Conservation (phyloP, 2,888 invertebrate species). For the Ectemnius lituratus region DNA sequence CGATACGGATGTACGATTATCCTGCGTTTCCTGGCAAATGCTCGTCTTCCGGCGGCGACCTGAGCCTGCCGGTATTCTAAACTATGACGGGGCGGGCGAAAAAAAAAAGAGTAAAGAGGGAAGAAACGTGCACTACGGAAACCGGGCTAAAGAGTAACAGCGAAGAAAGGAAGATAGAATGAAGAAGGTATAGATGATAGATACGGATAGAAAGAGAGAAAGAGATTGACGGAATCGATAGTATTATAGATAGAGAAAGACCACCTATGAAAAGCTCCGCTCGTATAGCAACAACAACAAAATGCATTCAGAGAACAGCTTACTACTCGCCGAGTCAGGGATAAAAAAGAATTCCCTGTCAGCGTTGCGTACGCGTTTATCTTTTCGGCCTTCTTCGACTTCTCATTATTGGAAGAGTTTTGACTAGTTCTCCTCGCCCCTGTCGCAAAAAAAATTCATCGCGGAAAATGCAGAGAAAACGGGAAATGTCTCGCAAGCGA, state of each 20-base stretch:
- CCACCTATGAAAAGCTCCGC: slow-evolving; percentile 49
- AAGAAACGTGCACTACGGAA: slow-evolving; percentile 29
- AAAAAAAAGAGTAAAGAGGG: slow-evolving; percentile 21
- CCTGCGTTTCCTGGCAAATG: slow-evolving; percentile 1
- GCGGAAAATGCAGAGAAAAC: slow-evolving; percentile 49
- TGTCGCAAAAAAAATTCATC: slow-evolving; percentile 40
- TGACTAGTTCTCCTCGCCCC: slow-evolving; percentile 55
- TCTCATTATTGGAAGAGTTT: slow-evolving; percentile 42
- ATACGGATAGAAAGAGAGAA: slow-evolving; percentile 7
- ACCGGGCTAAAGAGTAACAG: slow-evolving; percentile 19
- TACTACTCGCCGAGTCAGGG: slow-evolving; percentile 46
- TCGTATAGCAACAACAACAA: slow-evolving; percentile 54
- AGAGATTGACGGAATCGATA: slow-evolving; percentile 20
- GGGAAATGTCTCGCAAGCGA: background rate
- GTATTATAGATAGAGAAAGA: slow-evolving; percentile 38
- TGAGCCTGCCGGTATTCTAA: slow-evolving; percentile 34
- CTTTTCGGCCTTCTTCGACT: slow-evolving; percentile 35
- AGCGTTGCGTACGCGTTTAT: slow-evolving; percentile 15
- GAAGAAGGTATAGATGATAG: background rate
- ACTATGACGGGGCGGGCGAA: slow-evolving; percentile 35
- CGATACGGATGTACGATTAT: background rate
- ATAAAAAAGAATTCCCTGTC: slow-evolving; percentile 38
- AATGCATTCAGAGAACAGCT: slow-evolving; percentile 65
- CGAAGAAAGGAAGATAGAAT: slow-evolving; percentile 21
- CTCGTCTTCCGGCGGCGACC: background rate